Evolutionary conservation across 2,797 vertebrate genomes (phyloP).

Genomic region (Oophaga sylvatica): DNA sequence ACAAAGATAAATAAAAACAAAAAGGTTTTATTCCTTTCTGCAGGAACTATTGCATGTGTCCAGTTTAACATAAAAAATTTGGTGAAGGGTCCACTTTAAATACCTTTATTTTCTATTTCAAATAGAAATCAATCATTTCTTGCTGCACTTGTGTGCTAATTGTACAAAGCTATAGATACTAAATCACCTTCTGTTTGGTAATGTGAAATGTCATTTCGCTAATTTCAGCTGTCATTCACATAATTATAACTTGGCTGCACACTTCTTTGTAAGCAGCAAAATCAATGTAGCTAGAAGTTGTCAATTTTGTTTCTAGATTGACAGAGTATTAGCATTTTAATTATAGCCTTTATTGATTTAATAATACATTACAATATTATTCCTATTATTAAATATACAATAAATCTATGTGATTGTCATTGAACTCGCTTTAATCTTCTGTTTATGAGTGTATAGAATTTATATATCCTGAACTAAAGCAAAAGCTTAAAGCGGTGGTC

Average conservation of each 20-base stretch:
- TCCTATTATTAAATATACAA: background rate
- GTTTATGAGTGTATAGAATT: no score
- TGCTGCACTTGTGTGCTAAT: background rate
- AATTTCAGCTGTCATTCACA: constrained; percentile 7
- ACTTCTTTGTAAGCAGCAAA: background rate
- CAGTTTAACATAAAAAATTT: no score
- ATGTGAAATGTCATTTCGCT: background rate
- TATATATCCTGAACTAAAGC: no score
- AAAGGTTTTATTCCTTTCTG: no score
- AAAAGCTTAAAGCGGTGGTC: no score
- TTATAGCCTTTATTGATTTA: background rate
- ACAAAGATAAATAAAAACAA: no score
- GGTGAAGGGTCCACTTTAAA: background rate
- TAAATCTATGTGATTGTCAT: constrained; percentile 16
- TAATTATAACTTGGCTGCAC: constrained; percentile 7
- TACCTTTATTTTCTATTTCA: no score
- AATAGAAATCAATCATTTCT: background rate
- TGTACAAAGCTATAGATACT: background rate
- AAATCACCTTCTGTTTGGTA: background rate
- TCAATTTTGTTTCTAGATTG: constrained; percentile 19
- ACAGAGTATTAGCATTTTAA: constrained; percentile 7
- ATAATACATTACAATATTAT: constrained; percentile 4
- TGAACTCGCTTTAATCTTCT: background rate
- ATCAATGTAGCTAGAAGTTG: constrained; percentile 14
- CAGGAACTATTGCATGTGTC: no score